Percentiles rank a stretch among this genome's conserved stretches.
phyloP scores from a whole-genome alignment of 2,888 invertebrate species.

The Lamellibrachia satsuma region DNA sequence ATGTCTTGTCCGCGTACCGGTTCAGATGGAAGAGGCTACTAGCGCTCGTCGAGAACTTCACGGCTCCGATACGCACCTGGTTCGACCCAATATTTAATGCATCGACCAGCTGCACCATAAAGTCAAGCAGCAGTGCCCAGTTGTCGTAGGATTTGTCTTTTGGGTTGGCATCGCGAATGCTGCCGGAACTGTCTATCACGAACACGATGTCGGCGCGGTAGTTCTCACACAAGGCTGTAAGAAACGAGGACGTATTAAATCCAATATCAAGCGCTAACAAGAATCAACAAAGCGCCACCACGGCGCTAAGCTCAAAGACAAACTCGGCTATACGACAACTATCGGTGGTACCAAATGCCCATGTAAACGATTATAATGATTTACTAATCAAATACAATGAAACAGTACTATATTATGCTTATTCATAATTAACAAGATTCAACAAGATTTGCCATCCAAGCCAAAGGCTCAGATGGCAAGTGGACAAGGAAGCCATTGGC shows the following conservation, averaged over 20 bases:
- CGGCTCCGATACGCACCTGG: constrained; percentile 21
- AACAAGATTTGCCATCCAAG: too few relatives aligned
- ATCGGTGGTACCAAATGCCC: not conserved
- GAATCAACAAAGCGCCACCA: not conserved
- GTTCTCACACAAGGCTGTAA: constrained; percentile 23
- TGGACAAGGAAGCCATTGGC: too few relatives aligned
- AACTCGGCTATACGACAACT: not conserved
- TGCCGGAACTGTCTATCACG: constrained; percentile 37
- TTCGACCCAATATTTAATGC: not conserved
- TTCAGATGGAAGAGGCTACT: not conserved
- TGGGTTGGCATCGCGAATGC: constrained; percentile 36
- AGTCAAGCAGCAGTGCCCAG: constrained; percentile 17
- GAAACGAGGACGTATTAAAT: not conserved
- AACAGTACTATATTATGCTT: too few relatives aligned
- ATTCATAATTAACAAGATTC: too few relatives aligned
- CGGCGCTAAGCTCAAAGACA: not conserved
- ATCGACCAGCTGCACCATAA: constrained; percentile 18
- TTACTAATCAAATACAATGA: too few relatives aligned
- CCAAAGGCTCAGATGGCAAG: too few relatives aligned
- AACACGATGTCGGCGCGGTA: constrained; percentile 32
- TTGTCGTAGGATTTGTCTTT: constrained; percentile 18
- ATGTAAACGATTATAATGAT: too few relatives aligned
- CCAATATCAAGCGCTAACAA: not conserved
- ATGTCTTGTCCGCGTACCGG: constrained; percentile 18
- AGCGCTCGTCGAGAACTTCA: constrained; percentile 21